Conservation (phyloP, 2,797 vertebrate species). For the Rhincodon typus region DNA sequence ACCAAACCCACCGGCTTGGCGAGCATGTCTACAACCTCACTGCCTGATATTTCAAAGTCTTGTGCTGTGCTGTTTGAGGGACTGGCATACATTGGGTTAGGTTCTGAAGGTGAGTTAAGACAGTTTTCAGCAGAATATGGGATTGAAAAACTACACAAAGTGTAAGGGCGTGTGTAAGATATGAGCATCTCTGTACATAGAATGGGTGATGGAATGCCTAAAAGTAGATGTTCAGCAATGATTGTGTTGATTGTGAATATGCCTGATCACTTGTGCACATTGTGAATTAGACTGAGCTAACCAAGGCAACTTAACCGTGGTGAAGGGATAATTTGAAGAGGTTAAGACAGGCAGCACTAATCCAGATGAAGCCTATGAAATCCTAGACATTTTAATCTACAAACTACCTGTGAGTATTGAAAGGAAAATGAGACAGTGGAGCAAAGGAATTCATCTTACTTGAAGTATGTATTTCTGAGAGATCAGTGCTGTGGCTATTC, state of each 20-base stretch:
- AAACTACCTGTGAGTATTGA: not conserved
- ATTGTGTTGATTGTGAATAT: not conserved
- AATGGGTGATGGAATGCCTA: not conserved
- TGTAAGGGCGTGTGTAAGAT: not conserved
- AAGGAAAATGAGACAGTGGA: not conserved
- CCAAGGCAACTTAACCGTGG: not conserved
- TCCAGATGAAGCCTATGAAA: not conserved
- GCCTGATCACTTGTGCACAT: not conserved
- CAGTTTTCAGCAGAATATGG: not conserved
- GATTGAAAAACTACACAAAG: not conserved
- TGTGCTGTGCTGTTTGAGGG: too few species aligned
- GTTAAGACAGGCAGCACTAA: not conserved
- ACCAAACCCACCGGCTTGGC: too few species aligned
- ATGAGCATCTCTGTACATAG: not conserved
- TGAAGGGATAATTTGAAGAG: not conserved
- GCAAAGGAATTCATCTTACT: too few species aligned
- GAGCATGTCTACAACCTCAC: too few species aligned
- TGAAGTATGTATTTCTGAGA: too few species aligned
- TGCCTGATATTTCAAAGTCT: too few species aligned
- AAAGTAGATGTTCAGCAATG: not conserved
- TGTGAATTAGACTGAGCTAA: not conserved
- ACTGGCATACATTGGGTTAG: not conserved
- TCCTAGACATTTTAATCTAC: not conserved
- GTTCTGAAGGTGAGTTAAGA: not conserved
- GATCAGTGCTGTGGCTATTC: not conserved